Conservation (phyloP, 2,797 vertebrate species). For the Coracias cyanogaster region DNA sequence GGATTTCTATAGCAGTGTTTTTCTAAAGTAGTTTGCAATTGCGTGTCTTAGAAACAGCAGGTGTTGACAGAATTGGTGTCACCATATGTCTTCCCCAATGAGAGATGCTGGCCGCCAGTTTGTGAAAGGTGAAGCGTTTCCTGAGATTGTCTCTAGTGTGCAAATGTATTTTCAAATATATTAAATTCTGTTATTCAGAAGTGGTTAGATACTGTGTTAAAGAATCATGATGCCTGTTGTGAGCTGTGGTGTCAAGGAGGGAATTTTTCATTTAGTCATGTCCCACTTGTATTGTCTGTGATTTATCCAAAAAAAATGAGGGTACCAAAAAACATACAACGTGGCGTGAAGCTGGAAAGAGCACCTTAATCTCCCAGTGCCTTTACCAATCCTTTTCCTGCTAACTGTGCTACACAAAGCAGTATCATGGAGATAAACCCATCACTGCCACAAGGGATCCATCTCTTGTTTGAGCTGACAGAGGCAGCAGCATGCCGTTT, state of each 20-base stretch:
- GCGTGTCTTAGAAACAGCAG: conserved; percentile 1
- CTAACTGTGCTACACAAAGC: neutral
- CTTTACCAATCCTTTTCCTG: neutral
- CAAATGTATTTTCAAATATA: conserved; percentile 43
- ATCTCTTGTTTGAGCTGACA: neutral
- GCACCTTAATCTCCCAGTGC: neutral
- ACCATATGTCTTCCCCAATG: neutral
- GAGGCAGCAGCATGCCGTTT: neutral
- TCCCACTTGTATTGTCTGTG: neutral
- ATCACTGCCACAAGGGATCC: neutral
- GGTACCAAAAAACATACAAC: neutral
- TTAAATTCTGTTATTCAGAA: conserved; percentile 18
- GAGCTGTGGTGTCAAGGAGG: neutral
- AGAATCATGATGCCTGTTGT: neutral
- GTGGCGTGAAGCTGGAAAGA: neutral
- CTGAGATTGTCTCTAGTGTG: neutral
- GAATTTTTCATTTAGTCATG: neutral
- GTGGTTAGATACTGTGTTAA: neutral
- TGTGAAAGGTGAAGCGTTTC: neutral
- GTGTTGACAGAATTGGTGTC: neutral
- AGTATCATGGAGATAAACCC: neutral
- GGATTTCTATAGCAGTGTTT: neutral
- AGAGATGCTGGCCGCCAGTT: neutral
- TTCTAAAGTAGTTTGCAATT: neutral
- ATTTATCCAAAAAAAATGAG: neutral